Conservation (phyloP, 2,888 invertebrate species). For the Pimpla rufipes region DNA sequence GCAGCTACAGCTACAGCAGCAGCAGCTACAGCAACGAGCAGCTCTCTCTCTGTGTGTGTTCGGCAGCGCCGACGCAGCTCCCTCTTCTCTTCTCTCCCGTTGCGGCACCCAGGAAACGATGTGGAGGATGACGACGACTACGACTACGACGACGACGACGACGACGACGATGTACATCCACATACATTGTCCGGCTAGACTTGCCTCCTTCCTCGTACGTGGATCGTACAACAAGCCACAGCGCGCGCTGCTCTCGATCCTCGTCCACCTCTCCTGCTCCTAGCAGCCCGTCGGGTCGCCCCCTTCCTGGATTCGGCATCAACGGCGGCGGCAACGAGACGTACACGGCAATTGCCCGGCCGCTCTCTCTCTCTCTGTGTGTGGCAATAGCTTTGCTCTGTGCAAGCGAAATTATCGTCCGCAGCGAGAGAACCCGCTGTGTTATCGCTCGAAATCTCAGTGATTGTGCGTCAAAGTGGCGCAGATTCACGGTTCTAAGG, state of each 20-base stretch:
- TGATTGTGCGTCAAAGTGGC: conserved; percentile 55
- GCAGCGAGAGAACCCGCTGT: conserved; percentile 38
- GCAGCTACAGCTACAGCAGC: too few relatives aligned
- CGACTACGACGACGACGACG: conserved; percentile 20
- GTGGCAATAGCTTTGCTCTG: conserved; percentile 39
- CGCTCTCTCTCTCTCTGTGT: background rate
- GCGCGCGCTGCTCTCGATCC: too few relatives aligned
- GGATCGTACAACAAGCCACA: conserved; percentile 38
- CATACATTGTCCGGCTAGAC: conserved; percentile 29
- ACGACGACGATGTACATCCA: conserved; percentile 20
- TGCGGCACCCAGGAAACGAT: too few relatives aligned
- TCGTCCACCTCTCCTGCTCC: conserved; percentile 9
- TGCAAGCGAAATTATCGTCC: conserved; percentile 49
- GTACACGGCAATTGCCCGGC: conserved; percentile 30
- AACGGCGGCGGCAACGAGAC: background rate
- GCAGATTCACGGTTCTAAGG: conserved; percentile 22
- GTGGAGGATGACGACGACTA: background rate
- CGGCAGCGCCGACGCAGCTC: too few relatives aligned
- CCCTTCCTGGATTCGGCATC: conserved; percentile 5
- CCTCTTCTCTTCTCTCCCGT: too few relatives aligned
- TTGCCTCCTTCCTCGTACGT: conserved; percentile 33
- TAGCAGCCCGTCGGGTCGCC: background rate
- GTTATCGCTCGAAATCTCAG: conserved; percentile 53
- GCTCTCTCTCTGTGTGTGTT: too few relatives aligned
- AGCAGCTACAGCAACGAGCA: too few relatives aligned